Base-by-base conservation (phyloP, 2,113 vertebrate genomes). In the Hypocryptadius cinnamomeus region DNA sequence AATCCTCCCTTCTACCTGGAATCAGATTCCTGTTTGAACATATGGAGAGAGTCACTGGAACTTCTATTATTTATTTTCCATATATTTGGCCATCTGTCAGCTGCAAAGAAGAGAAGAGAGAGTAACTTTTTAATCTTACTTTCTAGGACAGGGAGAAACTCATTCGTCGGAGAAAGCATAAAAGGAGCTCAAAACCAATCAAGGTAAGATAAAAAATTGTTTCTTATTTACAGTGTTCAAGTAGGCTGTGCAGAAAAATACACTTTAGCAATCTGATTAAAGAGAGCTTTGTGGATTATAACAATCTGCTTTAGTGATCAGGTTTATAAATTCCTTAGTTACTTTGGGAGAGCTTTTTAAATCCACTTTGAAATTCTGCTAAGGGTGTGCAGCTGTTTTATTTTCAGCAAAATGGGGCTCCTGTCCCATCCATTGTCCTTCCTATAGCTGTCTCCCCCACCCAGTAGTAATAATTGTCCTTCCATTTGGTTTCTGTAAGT, bases 121-220 rank as follows among this genome's bases (percentile, higher is more conserved):
- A 47, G 8, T 90, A 69, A 94, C n/a, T 73, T 83, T 27, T 94
- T 51, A 23, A 27, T 94, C 59, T 92, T 94, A 22, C 94, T 97
- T 96, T 97, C 22, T 90, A 99, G 99, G 99, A 99, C 81, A 97
- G 99, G 95, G 99, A 99, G 97, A 99, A 99, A 93, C 98, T 99
- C 3, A 98, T 99, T 81, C 97, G 99, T 48, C 98, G 99, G 95
- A 99, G 99, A 97, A 98, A 98, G 64, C 99, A 99, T 98, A 99
- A 99, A 98, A 98, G 99, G 98, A 99, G 98, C 94, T 99, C 98
- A 39, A 98, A 99, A 91, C 98, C 98, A 85, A 98, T 99, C 93
- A 99, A 99, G 98, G 99, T 99, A 98, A 95, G 72, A 65, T 64
- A 59, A 91, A 95, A 87, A 91, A 50, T 45, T 33, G 53, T 92